These are phyloP conservation scores for Drosophila sp. DNA, from an alignment of 1,140 invertebrate species.

Conservation along the genomic window DNA sequence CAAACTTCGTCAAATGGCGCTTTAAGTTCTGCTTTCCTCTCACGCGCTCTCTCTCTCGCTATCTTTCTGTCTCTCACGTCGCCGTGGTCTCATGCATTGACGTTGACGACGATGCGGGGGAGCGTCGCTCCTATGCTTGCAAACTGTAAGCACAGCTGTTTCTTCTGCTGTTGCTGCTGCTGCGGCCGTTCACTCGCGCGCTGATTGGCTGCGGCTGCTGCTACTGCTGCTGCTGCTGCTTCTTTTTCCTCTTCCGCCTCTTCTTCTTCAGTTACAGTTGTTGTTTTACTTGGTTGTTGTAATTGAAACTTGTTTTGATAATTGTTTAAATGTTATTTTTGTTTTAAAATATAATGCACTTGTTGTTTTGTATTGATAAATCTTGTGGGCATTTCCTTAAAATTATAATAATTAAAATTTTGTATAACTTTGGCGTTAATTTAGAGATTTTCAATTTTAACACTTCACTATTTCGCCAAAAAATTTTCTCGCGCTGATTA, in stretches of 20 bases:
- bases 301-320: slow-evolving; percentile 61
- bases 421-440: slow-evolving; percentile 11
- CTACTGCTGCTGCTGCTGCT: too few species aligned
- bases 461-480: slow-evolving; percentile 25
- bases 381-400: slow-evolving; percentile 33
- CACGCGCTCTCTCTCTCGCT: slow-evolving; percentile 8
- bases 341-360: slow-evolving; percentile 40
- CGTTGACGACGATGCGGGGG: slow-evolving; percentile 29
- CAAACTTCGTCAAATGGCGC: slow-evolving; percentile 59
- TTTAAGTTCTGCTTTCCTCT: slow-evolving; percentile 38
- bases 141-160: slow-evolving; percentile 65
- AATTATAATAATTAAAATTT: slow-evolving; percentile 11
- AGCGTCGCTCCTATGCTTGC: slow-evolving; percentile 25
- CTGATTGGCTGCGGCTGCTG: slow-evolving; percentile 34
- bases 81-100: slow-evolving; percentile 57
- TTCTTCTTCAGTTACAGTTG: neutral
- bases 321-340: slow-evolving; percentile 57
- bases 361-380: slow-evolving; percentile 14
- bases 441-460: slow-evolving; percentile 11
- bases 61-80: neutral
- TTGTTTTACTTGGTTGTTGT: slow-evolving; percentile 33
- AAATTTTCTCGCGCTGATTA: slow-evolving; percentile 28
- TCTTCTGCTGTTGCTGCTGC: slow-evolving; percentile 34
- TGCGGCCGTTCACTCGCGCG: slow-evolving; percentile 61
- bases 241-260: slow-evolving; percentile 15